Evolutionary conservation across 2,113 vertebrate species (phyloP).

Genomic region (Rhagologus leucostigma): DNA sequence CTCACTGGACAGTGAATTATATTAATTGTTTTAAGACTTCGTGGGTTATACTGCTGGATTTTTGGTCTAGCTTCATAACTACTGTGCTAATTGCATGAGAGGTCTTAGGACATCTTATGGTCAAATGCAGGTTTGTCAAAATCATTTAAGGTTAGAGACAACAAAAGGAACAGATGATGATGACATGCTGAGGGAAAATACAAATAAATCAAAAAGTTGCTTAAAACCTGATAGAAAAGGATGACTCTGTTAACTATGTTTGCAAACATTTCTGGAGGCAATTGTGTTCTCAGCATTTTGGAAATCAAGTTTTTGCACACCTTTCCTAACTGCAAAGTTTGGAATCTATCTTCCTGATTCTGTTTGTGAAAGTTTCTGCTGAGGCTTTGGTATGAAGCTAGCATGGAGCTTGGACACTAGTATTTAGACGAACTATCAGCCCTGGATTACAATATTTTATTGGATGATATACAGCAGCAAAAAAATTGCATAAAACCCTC

Average conservation of each 20-base stretch:
- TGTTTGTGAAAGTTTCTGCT: background rate
- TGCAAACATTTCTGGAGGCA: background rate
- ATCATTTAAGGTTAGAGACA: background rate
- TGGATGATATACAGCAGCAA: background rate
- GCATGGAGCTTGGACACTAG: background rate
- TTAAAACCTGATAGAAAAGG: background rate
- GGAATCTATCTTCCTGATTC: background rate
- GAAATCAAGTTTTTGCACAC: background rate
- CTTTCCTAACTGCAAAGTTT: background rate
- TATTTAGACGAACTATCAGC: background rate
- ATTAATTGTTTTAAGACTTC: background rate
- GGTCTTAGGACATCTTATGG: background rate
- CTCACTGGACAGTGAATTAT: background rate
- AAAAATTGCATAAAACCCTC: background rate
- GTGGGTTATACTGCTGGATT: background rate
- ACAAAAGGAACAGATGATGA: background rate
- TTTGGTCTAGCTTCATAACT: background rate
- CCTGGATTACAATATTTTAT: background rate
- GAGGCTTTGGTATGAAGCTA: background rate
- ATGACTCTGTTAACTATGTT: background rate
- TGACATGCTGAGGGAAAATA: background rate
- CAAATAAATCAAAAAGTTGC: background rate
- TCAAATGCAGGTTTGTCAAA: background rate
- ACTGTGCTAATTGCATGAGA: background rate
- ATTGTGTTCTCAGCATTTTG: background rate